Conservation (phyloP, 2,888 invertebrate genomes). For the Drosophila multiciliata region DNA sequence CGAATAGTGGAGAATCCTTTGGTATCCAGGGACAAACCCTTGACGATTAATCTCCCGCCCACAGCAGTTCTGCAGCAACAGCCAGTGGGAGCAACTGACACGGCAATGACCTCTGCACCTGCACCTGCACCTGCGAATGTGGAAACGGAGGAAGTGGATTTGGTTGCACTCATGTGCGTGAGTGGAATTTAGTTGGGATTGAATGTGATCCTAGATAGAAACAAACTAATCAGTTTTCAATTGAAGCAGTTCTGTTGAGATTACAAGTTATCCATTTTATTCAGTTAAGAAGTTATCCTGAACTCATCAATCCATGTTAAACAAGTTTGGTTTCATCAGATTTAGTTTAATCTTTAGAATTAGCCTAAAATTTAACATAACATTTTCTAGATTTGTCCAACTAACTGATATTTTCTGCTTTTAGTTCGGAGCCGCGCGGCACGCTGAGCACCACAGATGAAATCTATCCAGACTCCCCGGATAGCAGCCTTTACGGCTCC, state of each 20-base stretch:
- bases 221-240: not conserved
- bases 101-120: not conserved
- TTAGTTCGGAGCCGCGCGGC: slow-evolving; percentile 85
- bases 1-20: slow-evolving; percentile 61
- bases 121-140: slow-evolving; percentile 1
- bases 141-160: slow-evolving; percentile 55
- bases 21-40: slow-evolving; percentile 69
- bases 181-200: not conserved
- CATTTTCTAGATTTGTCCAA: not conserved
- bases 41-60: slow-evolving; percentile 53
- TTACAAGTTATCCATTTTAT: not conserved
- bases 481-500: slow-evolving; percentile 85
- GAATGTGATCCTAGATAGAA: not conserved
- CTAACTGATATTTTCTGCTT: slow-evolving; percentile 17
- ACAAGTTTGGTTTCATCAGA: not conserved
- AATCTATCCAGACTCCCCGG: slow-evolving; percentile 84
- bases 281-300: not conserved
- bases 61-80: slow-evolving; percentile 15
- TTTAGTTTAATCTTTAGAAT: not conserved
- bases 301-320: not conserved
- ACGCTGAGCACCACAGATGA: slow-evolving; percentile 84
- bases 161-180: slow-evolving; percentile 75
- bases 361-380: not conserved
- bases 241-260: not conserved
- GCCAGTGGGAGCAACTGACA: not conserved